Base-by-base conservation (phyloP, 2,113 vertebrate species). In the Rutilus rutilus region DNA sequence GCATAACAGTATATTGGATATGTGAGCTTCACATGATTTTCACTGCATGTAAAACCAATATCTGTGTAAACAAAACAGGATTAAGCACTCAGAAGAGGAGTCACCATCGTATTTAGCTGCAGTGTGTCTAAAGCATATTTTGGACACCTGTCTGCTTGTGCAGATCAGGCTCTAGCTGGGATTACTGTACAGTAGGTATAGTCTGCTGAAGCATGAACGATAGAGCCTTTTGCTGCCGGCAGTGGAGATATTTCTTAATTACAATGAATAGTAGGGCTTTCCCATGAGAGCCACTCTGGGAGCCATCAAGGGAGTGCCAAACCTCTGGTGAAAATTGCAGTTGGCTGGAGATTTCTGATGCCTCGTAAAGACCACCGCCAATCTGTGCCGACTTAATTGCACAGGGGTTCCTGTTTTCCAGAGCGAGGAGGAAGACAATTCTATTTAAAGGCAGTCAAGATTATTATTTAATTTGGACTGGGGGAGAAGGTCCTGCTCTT, bases 191-290 rank as follows among this genome's bases (percentile, higher is more conserved):
- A 85, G 85, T 80, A 86, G 77, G 59, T 78, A 59, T 17, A 47
- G 83, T 50, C 25, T 39, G 25, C 50, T 59, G 81, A 64, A 64
- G 85, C 82, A 64, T 39, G 67, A 90, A 54, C 17, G 52, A 19
- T 71, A 85, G 75, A 54, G 60, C 9, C 42, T 76, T 52, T 78
- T 14, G 52, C 42, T 65, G 76, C 62, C 6, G 19, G 83, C 33
- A 30, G 59, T 74, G n/a, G 6, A 82, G 23, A 86, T 62, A 87
- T 76, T 57, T 85, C 85, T 88, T 89, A 89, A 88, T 85, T 87
- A 88, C 85, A 75, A 89, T 82, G 62, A 88, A 89, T 73, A 65
- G 75, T 76, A 71, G 78, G 84, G 47, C 39, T 77, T 84, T 76
- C 89, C 74, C 82, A 25, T 8, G 81, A 78, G 67, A 57, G 42